These are phyloP conservation scores for Unio pictorum DNA, from an alignment of 2,888 invertebrate species.

Conservation along the genomic window DNA sequence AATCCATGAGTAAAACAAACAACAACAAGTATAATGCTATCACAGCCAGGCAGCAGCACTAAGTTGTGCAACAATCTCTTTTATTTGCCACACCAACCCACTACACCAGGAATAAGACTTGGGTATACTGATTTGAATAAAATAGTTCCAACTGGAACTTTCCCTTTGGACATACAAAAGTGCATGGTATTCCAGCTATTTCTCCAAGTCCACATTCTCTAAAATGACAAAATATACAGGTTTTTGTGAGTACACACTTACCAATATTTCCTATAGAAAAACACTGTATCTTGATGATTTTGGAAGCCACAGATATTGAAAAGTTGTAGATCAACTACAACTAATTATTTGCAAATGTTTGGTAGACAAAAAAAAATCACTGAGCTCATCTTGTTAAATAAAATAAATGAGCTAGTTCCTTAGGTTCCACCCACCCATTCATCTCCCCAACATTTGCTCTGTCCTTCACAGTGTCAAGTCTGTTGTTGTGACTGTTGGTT, in stretches of 20 bases:
- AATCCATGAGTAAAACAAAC: constrained; percentile 25
- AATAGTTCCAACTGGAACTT: not conserved
- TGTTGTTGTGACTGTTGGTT: constrained; percentile 39
- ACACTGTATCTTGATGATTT: no score
- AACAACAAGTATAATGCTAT: constrained; percentile 34
- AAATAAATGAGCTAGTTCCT: not conserved
- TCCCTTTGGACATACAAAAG: not conserved
- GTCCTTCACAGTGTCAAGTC: constrained; percentile 38
- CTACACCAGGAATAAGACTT: constrained; percentile 9
- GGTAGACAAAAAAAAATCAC: not conserved
- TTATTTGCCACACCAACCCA: constrained; percentile 14
- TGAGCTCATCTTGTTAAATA: not conserved
- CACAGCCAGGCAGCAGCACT: constrained; percentile 56
- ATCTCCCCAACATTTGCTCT: constrained; percentile 5
- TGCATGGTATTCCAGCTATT: no score
- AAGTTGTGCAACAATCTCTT: constrained; percentile 39
- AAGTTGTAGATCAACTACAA: not conserved
- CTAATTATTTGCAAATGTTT: not conserved
- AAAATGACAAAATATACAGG: no score
- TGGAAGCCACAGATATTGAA: no score
- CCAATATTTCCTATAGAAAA: no score
- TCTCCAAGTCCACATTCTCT: no score
- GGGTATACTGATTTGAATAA: not conserved
- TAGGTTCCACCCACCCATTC: constrained; percentile 3
- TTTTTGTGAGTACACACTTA: no score